phyloP scores from a whole-genome alignment of 2,888 invertebrate species.

The Drosophila aldrichi region DNA sequence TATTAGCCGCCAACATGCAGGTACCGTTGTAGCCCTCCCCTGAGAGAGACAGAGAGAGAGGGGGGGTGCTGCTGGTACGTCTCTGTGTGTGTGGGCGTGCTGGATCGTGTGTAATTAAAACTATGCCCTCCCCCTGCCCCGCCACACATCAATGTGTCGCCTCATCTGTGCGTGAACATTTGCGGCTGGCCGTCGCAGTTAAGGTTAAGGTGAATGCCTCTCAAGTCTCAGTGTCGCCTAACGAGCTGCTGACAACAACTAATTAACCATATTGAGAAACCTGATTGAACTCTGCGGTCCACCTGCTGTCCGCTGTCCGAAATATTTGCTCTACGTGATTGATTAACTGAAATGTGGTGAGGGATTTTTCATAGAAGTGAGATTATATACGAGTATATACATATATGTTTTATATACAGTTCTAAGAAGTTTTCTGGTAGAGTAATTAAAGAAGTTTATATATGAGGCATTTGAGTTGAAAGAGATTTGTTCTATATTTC shows the following conservation, averaged over 20 bases:
- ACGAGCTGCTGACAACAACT: constrained; percentile 45
- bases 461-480: background rate
- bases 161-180: constrained; percentile 39
- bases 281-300: constrained; percentile 33
- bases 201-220: constrained; percentile 8
- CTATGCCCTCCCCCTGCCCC: constrained; percentile 10
- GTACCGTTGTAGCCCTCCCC: constrained; percentile 34
- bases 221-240: constrained; percentile 14
- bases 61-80: background rate
- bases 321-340: constrained; percentile 34
- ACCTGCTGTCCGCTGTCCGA: background rate
- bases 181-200: constrained; percentile 17
- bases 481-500: too few species aligned
- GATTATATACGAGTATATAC: background rate
- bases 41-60: background rate
- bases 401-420: background rate
- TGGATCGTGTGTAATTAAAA: constrained; percentile 63
- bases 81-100: constrained; percentile 41
- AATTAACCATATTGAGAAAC: constrained; percentile 34
- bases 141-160: constrained; percentile 61
- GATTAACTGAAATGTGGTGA: constrained; percentile 21
- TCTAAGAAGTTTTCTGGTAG: background rate
- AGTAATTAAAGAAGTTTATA: background rate
- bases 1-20: constrained; percentile 77
- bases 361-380: background rate